These are phyloP conservation scores for Pseudopleuronectes americanus DNA, from an alignment of 2,797 vertebrate genomes.

Conservation along the genomic window DNA sequence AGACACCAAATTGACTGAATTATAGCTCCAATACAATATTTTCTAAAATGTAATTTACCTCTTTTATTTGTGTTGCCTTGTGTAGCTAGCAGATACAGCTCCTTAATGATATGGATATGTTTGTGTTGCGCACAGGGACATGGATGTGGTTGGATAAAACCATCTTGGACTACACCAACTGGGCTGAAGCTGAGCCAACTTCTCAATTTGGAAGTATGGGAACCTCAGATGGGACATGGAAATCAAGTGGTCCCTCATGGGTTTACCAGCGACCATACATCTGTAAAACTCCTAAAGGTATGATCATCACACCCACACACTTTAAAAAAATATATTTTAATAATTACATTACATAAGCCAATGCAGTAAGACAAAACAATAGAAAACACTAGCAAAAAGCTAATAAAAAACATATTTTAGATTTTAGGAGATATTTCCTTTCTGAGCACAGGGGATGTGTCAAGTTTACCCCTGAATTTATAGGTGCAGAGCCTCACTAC, in stretches of 20 bases:
- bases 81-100: not conserved
- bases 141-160: slow-evolving; percentile 77
- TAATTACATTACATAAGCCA: too few relatives aligned
- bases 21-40: not conserved
- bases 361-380: not conserved
- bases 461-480: too few relatives aligned
- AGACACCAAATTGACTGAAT: not conserved
- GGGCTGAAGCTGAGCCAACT: slow-evolving; percentile 47
- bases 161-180: slow-evolving; percentile 73
- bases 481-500: too few relatives aligned
- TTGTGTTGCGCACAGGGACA: slow-evolving; percentile 48
- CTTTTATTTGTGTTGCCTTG: not conserved
- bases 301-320: not conserved
- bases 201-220: slow-evolving; percentile 54
- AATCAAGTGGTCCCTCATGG: slow-evolving; percentile 58
- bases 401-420: too few relatives aligned
- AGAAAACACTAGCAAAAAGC: not conserved
- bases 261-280: slow-evolving; percentile 65
- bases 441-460: too few relatives aligned
- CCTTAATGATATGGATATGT: not conserved
- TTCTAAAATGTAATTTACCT: not conserved
- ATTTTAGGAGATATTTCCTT: too few relatives aligned
- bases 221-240: slow-evolving; percentile 63
- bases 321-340: too few relatives aligned
- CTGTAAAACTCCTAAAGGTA: slow-evolving; percentile 77